Base-by-base conservation (phyloP, 2,888 invertebrate genomes). In the Lycia hirtaria region DNA sequence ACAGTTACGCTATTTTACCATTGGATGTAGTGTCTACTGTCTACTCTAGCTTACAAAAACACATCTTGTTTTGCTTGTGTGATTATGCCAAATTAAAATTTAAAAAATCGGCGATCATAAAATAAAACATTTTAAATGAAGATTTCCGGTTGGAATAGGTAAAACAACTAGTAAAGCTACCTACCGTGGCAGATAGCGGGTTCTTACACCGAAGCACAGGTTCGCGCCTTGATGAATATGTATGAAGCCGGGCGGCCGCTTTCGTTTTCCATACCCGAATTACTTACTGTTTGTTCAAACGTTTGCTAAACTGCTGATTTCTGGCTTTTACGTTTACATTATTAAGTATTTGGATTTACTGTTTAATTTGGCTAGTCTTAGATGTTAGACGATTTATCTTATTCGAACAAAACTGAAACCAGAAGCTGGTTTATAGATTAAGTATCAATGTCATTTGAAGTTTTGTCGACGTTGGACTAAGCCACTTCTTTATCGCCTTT, bases 191-290 rank as follows among this genome's bases (percentile, higher is more conserved):
- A 26, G 19, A 40, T 19, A 17, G 19, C 14, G 24, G 40, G 30
- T 43, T 33, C 37, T 41, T 41, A 15, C 41, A 20, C 12, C 24
- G 17, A 38, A 49, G 43, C 49, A 12, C 49, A 30, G 48, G 28
- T 35, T 37, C 10, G 20, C 32, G 14, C 20, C 15, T 15, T 22
- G 20, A 38, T 58, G 57, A 58, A 58, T 58, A 58, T 58, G 41
- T 37, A 58, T 58, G 37, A n/a, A 12, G 45, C 19, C 1, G 38
- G 15, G 41, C 48, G 24, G 4, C 24, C 43, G 52, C 57, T 58
- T 58, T 58, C 57, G 41, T 48, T 58, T 58, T 58, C 52, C 30
- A 47, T 52, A 37, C 24, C 40, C 52, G 43, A 53, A 53, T 49
- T 37, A 51, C 19, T 44, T 37, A 45, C 14, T 12, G 38, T 32